A percentile compares a stretch with the other conserved stretches of the same genome.
phyloP scores from a whole-genome alignment of 1,140 invertebrate species.

The Branchinecta lynchi region DNA sequence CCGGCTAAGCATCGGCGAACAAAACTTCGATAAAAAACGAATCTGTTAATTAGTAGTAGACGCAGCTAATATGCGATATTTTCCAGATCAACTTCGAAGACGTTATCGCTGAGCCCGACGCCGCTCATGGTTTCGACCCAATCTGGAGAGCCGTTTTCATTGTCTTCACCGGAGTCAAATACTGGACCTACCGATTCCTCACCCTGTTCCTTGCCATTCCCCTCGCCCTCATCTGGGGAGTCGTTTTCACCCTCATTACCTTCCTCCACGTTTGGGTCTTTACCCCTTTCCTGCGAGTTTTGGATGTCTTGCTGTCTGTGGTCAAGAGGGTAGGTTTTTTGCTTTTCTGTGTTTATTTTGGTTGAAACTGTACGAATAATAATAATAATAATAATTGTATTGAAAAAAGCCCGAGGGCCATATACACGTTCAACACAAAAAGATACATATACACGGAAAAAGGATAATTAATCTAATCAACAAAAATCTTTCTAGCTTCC shows the following conservation, averaged over 20 bases:
- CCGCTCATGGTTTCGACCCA: slow-evolving; percentile 33
- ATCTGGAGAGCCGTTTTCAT: slow-evolving; percentile 33
- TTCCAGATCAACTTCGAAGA: slow-evolving; percentile 34
- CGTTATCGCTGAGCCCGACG: slow-evolving; percentile 37
- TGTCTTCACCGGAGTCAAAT: slow-evolving; percentile 33
- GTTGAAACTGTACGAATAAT: background rate
- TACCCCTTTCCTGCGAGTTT: slow-evolving; percentile 28
- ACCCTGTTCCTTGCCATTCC: slow-evolving; percentile 30
- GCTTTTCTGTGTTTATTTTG: background rate
- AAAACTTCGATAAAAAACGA: no score
- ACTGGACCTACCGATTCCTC: slow-evolving; percentile 32
- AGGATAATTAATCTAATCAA: no score
- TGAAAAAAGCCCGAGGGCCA: no score
- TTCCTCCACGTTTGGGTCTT: slow-evolving; percentile 32
- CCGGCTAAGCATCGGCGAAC: no score
- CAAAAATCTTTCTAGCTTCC: no score
- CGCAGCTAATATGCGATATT: slow-evolving; percentile 7
- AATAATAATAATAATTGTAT: background rate
- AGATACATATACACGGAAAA: no score
- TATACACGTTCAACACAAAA: no score
- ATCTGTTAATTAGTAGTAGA: no score
- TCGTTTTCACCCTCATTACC: slow-evolving; percentile 33
- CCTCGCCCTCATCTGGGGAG: slow-evolving; percentile 33
- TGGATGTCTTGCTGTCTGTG: slow-evolving; percentile 26
- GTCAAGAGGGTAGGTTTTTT: slow-evolving; percentile 25